Evolutionary conservation across 2,888 invertebrate genomes (phyloP).

Genomic region (Eilema griseolum): DNA sequence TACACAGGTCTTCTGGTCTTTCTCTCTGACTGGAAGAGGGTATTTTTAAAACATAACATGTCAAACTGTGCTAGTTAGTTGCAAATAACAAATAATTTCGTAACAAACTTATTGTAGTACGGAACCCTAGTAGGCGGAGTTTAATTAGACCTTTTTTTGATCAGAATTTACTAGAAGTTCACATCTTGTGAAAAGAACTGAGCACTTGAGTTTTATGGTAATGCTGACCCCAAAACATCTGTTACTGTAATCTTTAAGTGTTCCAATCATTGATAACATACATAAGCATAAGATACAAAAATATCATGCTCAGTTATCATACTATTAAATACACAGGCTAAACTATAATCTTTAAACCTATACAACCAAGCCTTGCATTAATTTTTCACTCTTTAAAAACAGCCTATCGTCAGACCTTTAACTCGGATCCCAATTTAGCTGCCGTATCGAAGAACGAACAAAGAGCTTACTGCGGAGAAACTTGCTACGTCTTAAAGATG

Average conservation of each 20-base stretch:
- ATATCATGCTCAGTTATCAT: no score
- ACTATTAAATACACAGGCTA: no score
- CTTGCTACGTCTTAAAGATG: slow-evolving; percentile 52
- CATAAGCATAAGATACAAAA: background rate
- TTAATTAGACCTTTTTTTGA: background rate
- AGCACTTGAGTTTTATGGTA: background rate
- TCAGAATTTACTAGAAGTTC: background rate
- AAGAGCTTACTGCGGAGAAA: slow-evolving; percentile 45
- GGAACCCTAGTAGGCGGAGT: background rate
- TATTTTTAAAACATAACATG: no score
- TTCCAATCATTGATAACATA: background rate
- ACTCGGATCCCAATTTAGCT: slow-evolving; percentile 13
- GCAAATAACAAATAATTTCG: no score
- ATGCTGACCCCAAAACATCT: background rate
- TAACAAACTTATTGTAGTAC: background rate
- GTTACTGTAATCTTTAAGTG: background rate
- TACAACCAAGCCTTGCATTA: background rate
- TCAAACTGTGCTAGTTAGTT: no score
- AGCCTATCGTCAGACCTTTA: background rate
- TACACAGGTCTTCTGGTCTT: no score
- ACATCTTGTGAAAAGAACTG: background rate
- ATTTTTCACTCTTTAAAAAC: background rate
- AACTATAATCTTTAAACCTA: background rate
- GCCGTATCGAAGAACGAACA: slow-evolving; percentile 38
- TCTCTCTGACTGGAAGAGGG: no score